These are phyloP conservation scores for Drosophila littoralis DNA, from an alignment of 1,140 invertebrate genomes.

Conservation along the genomic window DNA sequence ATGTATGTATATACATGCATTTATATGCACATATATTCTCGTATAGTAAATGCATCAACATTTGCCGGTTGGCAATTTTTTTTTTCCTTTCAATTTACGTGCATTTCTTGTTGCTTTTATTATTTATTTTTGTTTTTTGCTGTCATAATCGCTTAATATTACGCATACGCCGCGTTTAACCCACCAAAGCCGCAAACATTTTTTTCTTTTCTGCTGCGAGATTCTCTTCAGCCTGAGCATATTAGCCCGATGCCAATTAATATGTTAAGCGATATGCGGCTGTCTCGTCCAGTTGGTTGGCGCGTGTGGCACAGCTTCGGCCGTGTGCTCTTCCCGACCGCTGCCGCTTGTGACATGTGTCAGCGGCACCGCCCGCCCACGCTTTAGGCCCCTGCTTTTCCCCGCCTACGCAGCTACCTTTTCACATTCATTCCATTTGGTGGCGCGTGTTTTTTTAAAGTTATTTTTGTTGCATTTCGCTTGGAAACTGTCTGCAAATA, in stretches of 20 bases:
- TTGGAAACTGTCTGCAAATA: conserved; percentile 33
- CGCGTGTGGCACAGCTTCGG: conserved; percentile 74
- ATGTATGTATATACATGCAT: not conserved
- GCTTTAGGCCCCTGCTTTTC: not conserved
- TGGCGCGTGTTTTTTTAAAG: conserved; percentile 27
- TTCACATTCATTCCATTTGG: conserved; percentile 4
- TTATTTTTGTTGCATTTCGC: conserved; percentile 20
- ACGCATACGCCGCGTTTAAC: conserved; percentile 61
- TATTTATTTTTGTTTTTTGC: conserved; percentile 22
- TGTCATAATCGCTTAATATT: conserved; percentile 54
- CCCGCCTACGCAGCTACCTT: not conserved
- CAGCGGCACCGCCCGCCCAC: conserved; percentile 18
- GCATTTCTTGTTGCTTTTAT: conserved; percentile 10
- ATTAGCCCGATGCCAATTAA: conserved; percentile 57
- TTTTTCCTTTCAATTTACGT: conserved; percentile 10
- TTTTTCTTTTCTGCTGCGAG: not conserved
- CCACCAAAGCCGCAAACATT: conserved; percentile 33
- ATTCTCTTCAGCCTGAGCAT: conserved; percentile 52
- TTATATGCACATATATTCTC: conserved; percentile 21
- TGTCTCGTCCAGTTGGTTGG: conserved; percentile 62
- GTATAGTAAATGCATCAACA: conserved; percentile 22
- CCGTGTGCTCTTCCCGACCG: conserved; percentile 45
- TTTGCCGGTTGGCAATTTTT: conserved; percentile 31
- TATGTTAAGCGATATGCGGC: conserved; percentile 72
- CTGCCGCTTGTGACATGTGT: conserved; percentile 61